Conservation (phyloP, 2,113 vertebrate species). For the Piaya cayana region DNA sequence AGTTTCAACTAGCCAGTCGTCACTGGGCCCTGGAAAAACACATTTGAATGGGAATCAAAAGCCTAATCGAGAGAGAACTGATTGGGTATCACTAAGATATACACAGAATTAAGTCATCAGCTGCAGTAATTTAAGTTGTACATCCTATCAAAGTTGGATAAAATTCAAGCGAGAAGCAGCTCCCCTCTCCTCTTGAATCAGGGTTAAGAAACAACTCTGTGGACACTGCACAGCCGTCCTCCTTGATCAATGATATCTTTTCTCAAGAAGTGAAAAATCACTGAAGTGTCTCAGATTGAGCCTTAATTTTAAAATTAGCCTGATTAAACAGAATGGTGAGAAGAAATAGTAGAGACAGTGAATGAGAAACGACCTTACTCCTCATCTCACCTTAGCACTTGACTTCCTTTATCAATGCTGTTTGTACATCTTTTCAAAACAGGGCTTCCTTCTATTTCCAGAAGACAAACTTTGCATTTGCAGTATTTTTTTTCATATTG, state of each 20-base stretch:
- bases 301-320: not conserved
- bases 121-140: not conserved
- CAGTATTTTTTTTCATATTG: slow-evolving; percentile 20
- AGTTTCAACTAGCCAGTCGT: not conserved
- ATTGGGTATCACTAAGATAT: not conserved
- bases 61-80: not conserved
- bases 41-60: not conserved
- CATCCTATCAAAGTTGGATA: not conserved
- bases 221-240: not conserved
- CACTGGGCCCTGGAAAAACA: not conserved
- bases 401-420: not conserved
- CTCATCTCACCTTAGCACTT: not conserved
- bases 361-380: not conserved
- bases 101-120: not conserved
- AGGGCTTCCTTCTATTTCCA: not conserved
- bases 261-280: not conserved
- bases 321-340: not conserved
- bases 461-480: not conserved
- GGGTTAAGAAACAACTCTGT: not conserved
- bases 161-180: not conserved
- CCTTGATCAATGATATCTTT: not conserved
- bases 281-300: not conserved
- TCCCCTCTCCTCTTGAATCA: not conserved
- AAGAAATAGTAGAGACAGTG: not conserved
- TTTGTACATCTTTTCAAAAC: not conserved